Conservation (phyloP, 2,797 vertebrate genomes). For the Mustela erminea region DNA sequence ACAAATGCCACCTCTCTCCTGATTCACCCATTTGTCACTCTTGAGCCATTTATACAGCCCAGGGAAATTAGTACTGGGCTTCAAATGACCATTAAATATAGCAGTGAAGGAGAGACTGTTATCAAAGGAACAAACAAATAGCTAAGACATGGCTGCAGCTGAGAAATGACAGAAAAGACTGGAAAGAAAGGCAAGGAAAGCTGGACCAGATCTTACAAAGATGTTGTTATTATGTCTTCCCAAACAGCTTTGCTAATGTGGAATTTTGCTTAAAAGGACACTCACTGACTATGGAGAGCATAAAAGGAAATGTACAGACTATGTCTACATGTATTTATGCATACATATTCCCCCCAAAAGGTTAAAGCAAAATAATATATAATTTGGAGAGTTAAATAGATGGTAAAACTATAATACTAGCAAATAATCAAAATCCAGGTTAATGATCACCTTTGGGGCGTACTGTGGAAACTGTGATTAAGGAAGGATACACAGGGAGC, state of each 20-base stretch:
- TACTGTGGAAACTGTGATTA: neutral
- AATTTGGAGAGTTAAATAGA: neutral
- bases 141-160: neutral
- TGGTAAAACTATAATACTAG: neutral
- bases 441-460: neutral
- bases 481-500: fast-evolving
- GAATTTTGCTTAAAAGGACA: neutral
- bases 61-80: neutral
- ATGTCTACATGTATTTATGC: neutral
- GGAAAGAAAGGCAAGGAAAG: neutral
- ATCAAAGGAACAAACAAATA: neutral
- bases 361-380: neutral
- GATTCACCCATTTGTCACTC: neutral
- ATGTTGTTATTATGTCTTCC: neutral
- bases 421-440: neutral
- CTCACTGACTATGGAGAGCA: neutral
- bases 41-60: neutral
- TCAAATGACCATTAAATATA: neutral
- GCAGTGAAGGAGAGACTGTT: neutral
- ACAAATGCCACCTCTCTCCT: neutral
- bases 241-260: neutral
- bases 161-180: neutral
- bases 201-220: neutral
- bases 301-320: neutral
- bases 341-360: neutral